A percentile compares a stretch with the other conserved stretches of the same genome.
Conservation (phyloP, 2,797 vertebrate genomes). For the Spatula versicolor region DNA sequence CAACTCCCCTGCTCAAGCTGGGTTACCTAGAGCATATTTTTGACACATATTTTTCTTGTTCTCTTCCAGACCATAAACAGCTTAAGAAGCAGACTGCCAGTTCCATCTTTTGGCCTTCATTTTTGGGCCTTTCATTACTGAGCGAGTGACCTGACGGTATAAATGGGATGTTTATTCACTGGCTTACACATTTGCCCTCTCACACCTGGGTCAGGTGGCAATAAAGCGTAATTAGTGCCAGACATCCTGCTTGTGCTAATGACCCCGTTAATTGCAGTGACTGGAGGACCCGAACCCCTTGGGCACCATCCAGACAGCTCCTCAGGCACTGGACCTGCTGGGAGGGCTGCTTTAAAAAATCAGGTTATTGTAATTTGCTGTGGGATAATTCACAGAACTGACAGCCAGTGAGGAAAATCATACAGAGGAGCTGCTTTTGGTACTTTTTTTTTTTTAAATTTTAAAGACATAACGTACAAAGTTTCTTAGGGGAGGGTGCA, state of each 20-base stretch:
- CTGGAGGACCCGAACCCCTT: too few species aligned
- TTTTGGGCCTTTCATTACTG: neutral
- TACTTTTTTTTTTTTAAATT: too few species aligned
- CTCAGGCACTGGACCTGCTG: too few species aligned
- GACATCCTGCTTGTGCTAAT: neutral
- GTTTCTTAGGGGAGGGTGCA: accelerated
- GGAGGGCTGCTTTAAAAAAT: neutral
- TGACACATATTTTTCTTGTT: too few species aligned
- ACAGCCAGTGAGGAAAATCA: accelerated
- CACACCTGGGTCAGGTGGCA: accelerated
- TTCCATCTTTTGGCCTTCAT: too few species aligned
- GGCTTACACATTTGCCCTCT: neutral
- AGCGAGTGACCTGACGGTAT: accelerated
- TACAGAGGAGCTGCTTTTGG: accelerated
- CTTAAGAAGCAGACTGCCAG: too few species aligned
- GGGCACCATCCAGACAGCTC: accelerated
- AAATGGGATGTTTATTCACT: neutral
- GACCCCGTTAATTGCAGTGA: neutral
- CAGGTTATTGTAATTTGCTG: accelerated
- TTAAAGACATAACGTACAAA: accelerated
- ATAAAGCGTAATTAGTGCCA: accelerated
- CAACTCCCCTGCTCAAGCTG: too few species aligned
- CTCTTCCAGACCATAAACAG: too few species aligned
- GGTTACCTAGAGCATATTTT: too few species aligned
- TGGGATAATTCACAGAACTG: accelerated